Evolutionary conservation across 2,888 invertebrate genomes (phyloP).

Genomic region (Metalampra italica): DNA sequence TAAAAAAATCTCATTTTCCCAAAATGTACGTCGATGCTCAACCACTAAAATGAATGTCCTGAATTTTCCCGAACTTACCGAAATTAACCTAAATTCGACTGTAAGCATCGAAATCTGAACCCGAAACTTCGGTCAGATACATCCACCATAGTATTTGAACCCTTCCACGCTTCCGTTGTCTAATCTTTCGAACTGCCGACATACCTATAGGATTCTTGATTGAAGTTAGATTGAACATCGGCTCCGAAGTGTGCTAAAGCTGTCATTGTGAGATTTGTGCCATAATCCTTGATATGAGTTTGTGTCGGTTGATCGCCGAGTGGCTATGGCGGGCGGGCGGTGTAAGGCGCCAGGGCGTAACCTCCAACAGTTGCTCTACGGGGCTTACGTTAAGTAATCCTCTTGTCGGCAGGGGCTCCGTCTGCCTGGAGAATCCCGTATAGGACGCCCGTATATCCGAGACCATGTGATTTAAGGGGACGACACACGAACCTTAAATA

Average conservation of each 20-base stretch:
- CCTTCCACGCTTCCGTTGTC: background rate
- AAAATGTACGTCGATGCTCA: too few relatives aligned
- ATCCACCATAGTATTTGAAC: background rate
- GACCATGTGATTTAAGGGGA: background rate
- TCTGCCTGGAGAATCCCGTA: background rate
- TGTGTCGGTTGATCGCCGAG: slow-evolving; percentile 38
- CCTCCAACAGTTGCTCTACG: slow-evolving; percentile 24
- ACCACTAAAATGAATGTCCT: too few relatives aligned
- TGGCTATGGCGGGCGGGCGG: background rate
- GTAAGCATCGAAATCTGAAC: background rate
- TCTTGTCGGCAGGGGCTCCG: slow-evolving; percentile 29
- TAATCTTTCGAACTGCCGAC: background rate
- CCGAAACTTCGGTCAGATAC: background rate
- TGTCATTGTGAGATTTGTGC: slow-evolving; percentile 10
- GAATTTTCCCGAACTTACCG: too few relatives aligned
- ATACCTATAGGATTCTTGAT: background rate
- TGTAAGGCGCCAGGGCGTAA: slow-evolving; percentile 13
- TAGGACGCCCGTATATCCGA: background rate
- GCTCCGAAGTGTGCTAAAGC: background rate
- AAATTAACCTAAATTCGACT: too few relatives aligned
- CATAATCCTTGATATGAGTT: slow-evolving; percentile 56
- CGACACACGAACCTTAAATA: too few relatives aligned
- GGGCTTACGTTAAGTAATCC: slow-evolving; percentile 43
- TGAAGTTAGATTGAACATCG: background rate
- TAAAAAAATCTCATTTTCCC: too few relatives aligned